These are phyloP conservation scores for Amphiprion ocellaris DNA, from an alignment of 2,113 vertebrate genomes.

Conservation along the genomic window DNA sequence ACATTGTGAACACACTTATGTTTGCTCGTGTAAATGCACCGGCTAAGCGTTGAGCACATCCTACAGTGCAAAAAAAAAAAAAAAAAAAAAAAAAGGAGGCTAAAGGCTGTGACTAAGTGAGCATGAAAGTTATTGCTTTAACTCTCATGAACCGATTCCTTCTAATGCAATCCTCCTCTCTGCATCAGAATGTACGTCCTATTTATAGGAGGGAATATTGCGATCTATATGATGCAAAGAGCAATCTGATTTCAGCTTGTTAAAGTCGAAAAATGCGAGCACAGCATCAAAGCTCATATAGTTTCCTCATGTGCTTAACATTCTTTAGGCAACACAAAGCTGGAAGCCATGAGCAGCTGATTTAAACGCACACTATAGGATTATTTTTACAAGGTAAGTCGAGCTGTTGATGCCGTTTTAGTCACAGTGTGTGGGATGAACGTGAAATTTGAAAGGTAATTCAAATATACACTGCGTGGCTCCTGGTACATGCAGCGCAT, in stretches of 20 bases:
- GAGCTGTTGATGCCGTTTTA: slow-evolving; percentile 21
- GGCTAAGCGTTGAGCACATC: slow-evolving; percentile 25
- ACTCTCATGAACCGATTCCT: slow-evolving; percentile 9
- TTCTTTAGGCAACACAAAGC: not conserved
- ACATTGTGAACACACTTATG: slow-evolving; percentile 46
- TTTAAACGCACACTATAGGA: slow-evolving; percentile 9
- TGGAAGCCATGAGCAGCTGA: not conserved
- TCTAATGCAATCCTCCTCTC: not conserved
- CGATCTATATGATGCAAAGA: not conserved
- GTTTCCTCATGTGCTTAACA: not conserved
- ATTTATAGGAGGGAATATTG: not conserved
- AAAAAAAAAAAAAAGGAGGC: slow-evolving; percentile 9
- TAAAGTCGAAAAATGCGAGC: too few relatives aligned
- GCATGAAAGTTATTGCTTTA: slow-evolving; percentile 6
- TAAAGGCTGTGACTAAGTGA: slow-evolving; percentile 15
- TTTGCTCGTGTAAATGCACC: slow-evolving; percentile 44
- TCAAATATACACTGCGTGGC: not conserved
- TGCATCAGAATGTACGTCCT: not conserved
- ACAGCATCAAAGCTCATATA: not conserved
- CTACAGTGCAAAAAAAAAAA: not conserved
- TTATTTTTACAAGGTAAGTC: slow-evolving; percentile 14
- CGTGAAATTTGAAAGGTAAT: not conserved
- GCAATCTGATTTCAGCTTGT: not conserved
- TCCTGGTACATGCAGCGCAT: fast-evolving
- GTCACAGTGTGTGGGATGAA: not conserved